phyloP scores from a whole-genome alignment of 1,140 invertebrate species.

The Lucilia cuprina region DNA sequence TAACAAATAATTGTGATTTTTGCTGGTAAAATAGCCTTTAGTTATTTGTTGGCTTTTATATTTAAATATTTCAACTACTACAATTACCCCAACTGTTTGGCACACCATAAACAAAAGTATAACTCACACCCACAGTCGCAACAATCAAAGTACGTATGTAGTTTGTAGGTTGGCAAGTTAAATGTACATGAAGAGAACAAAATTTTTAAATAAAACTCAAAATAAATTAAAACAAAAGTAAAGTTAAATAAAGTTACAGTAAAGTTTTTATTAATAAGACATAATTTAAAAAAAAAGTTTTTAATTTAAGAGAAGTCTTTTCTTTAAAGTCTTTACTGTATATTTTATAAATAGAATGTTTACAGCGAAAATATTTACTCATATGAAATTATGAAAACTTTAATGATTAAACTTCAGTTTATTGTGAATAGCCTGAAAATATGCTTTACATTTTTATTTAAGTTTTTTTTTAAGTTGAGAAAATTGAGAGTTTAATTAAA shows the following conservation, averaged over 20 bases:
- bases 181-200: background rate
- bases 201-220: background rate
- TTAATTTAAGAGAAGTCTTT: too few species aligned
- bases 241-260: background rate
- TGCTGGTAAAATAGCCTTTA: background rate
- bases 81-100: too few species aligned
- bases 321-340: background rate
- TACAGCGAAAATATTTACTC: background rate
- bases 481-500: too few species aligned
- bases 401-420: background rate
- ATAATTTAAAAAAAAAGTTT: too few species aligned
- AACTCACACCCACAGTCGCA: too few species aligned
- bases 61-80: background rate
- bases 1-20: constrained; percentile 2
- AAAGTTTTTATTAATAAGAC: too few species aligned
- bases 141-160: too few species aligned
- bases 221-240: background rate
- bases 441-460: background rate
- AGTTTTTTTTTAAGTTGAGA: too few species aligned
- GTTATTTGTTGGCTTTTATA: background rate
- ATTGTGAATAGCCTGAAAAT: background rate
- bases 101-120: too few species aligned
- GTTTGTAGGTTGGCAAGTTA: background rate
- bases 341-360: background rate
- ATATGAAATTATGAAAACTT: background rate